Evolutionary conservation across 1,140 invertebrate species (phyloP).

Genomic region (Caenorhabditis remanei): DNA sequence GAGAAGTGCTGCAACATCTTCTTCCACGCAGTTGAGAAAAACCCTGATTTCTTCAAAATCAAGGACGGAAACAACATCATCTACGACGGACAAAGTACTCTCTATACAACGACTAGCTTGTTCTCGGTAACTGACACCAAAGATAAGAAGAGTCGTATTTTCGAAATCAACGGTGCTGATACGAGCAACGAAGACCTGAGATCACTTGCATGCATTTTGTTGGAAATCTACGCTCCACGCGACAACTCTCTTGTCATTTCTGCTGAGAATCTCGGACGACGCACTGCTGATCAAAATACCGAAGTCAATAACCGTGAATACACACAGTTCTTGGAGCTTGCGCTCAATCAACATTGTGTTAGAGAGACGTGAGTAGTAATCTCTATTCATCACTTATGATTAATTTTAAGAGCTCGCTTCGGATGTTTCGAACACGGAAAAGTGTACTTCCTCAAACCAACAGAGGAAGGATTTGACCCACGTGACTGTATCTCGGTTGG

Average conservation of each 20-base stretch:
- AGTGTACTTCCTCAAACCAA: slow-evolving; percentile 50
- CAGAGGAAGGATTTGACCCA: slow-evolving; percentile 59
- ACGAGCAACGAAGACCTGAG: background rate
- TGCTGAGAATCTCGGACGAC: slow-evolving; percentile 12
- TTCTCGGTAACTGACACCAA: slow-evolving; percentile 39
- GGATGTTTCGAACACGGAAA: slow-evolving; percentile 62
- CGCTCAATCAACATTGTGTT: slow-evolving; percentile 60
- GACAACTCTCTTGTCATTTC: slow-evolving; percentile 15
- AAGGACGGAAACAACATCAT: slow-evolving; percentile 9
- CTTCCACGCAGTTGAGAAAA: slow-evolving; percentile 49
- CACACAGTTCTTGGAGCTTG: slow-evolving; percentile 65
- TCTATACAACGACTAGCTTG: slow-evolving; percentile 57
- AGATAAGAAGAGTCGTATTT: slow-evolving; percentile 5
- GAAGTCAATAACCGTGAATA: slow-evolving; percentile 14
- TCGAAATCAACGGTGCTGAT: background rate
- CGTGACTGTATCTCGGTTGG: slow-evolving; percentile 61
- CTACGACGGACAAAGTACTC: slow-evolving; percentile 63
- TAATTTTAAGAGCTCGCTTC: slow-evolving; percentile 57
- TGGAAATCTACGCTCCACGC: slow-evolving; percentile 43
- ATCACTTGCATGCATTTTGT: background rate
- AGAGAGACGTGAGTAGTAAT: slow-evolving; percentile 59
- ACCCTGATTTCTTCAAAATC: slow-evolving; percentile 59
- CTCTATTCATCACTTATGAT: background rate
- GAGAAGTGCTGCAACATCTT: slow-evolving; percentile 60
- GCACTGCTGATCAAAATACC: slow-evolving; percentile 38